Evolutionary conservation across 1,140 invertebrate species (phyloP).

Genomic region (Bombus fervidus): DNA sequence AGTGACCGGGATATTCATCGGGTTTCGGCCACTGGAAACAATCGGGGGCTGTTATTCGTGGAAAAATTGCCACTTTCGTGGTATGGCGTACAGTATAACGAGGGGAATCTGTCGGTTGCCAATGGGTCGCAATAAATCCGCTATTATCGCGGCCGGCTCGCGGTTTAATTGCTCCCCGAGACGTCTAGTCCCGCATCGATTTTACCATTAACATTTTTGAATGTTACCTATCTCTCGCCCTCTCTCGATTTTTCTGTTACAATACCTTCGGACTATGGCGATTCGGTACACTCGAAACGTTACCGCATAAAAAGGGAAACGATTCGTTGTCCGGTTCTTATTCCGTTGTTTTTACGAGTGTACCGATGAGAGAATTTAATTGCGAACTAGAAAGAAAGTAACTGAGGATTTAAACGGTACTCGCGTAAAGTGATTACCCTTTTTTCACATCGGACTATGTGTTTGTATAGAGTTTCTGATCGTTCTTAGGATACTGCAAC

Average conservation of each 20-base stretch:
- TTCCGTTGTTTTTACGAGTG: slow-evolving; percentile 3
- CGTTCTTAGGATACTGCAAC: background rate
- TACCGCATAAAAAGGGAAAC: background rate
- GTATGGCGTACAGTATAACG: background rate
- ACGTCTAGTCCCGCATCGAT: slow-evolving; percentile 2
- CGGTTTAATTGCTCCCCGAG: slow-evolving; percentile 41
- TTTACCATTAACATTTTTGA: slow-evolving; percentile 51
- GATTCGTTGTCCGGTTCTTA: background rate
- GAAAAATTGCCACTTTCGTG: slow-evolving; percentile 52
- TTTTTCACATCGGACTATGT: background rate
- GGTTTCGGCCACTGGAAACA: slow-evolving; percentile 49
- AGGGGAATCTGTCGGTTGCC: slow-evolving; percentile 37
- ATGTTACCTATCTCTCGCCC: background rate
- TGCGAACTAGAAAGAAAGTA: slow-evolving; percentile 7
- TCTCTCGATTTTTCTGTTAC: background rate
- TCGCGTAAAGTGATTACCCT: slow-evolving; percentile 42
- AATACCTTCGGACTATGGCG: background rate
- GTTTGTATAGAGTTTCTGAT: background rate
- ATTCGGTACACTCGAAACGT: background rate
- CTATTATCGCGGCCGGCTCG: slow-evolving; percentile 25
- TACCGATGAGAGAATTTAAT: slow-evolving; percentile 43
- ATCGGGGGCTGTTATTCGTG: slow-evolving; percentile 46
- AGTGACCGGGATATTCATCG: background rate
- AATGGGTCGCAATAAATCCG: slow-evolving; percentile 48
- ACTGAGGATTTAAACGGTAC: slow-evolving; percentile 30